phyloP scores from a whole-genome alignment of 2,797 vertebrate genomes.

The Microcaecilia unicolor region DNA sequence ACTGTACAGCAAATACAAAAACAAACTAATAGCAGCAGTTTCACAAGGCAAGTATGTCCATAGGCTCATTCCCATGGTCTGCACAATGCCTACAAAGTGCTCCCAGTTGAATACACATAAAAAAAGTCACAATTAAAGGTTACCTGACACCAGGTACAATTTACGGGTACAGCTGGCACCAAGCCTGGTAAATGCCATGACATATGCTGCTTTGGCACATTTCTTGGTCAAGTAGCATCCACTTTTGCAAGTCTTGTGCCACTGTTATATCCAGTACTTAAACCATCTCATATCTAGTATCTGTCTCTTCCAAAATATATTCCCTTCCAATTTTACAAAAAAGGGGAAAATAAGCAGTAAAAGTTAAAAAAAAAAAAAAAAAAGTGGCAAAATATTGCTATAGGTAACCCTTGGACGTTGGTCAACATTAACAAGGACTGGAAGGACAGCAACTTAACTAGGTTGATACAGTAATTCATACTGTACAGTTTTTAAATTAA shows the following conservation, averaged over 20 bases:
- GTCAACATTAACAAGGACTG: constrained; percentile 47
- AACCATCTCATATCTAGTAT: constrained; percentile 51
- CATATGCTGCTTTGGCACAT: too few species aligned
- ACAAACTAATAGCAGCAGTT: constrained; percentile 89
- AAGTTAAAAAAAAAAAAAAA: constrained; percentile 34
- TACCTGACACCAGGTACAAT: constrained; percentile 65
- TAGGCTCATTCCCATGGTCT: constrained; percentile 51
- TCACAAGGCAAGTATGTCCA: constrained; percentile 66
- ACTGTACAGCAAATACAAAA: constrained; percentile 69
- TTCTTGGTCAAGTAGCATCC: too few species aligned
- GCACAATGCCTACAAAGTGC: constrained; percentile 89
- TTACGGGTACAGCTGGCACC: constrained; percentile 68
- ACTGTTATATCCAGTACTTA: constrained; percentile 29
- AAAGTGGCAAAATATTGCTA: constrained; percentile 60
- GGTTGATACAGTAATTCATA: neutral
- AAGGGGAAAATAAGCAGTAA: constrained; percentile 36
- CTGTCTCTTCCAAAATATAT: too few species aligned
- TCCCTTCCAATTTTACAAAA: constrained; percentile 26
- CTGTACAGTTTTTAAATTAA: too few species aligned
- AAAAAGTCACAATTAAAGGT: constrained; percentile 58
- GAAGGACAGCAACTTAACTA: constrained; percentile 9
- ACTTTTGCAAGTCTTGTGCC: too few species aligned
- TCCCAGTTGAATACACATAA: constrained; percentile 73
- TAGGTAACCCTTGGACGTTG: constrained; percentile 44
- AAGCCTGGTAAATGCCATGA: constrained; percentile 38